Base-by-base conservation (phyloP, 1,140 invertebrate genomes). In the Aphidius gifuensis region DNA sequence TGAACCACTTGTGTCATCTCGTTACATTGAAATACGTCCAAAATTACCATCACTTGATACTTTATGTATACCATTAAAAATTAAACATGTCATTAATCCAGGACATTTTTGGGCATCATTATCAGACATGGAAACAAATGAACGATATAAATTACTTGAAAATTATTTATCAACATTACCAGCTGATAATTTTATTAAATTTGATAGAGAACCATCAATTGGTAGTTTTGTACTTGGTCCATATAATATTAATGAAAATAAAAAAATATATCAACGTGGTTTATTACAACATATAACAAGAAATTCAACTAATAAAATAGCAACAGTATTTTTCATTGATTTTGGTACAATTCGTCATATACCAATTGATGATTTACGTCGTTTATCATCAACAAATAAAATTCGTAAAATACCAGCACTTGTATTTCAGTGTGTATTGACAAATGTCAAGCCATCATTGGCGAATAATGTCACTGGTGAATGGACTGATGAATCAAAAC, bases 291-390 rank as follows among this genome's bases (percentile, higher is more conserved):
- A 58, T 58, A 32, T 32, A 32, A 32, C 23, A 32, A 32, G 4
- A 3, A 32, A 32, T 32, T 3, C 0, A 3, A 32, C 1, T 32
- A 32, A 32, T 32, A 32, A 32, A 32, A 32, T 46, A 5, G 81
- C 69, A 2, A 65, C 68, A 5, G 84, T 95, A 5, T 83, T 87
- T 51, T 93, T 88, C 71, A 85, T 95, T 23, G 93, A 97, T 75
- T 89, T 84, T 77, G 94, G 94, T n/a, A 87, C 86, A 65, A 78
- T 69, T 5, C 80, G 79, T 3, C 71, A 80, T 21, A 70, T 85
- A 1, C 58, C 50, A 47, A 38, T 69, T 3, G 58, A 63, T 5
- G 76, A 76, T 53, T 47, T 77, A 16, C 61, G 59, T 48, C 3
- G 59, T 21, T 53, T 75, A 0, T 46, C 63, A 1, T 46, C 69